Evolutionary conservation across 1,140 invertebrate genomes (phyloP).

Genomic region (Drosophila insularis): DNA sequence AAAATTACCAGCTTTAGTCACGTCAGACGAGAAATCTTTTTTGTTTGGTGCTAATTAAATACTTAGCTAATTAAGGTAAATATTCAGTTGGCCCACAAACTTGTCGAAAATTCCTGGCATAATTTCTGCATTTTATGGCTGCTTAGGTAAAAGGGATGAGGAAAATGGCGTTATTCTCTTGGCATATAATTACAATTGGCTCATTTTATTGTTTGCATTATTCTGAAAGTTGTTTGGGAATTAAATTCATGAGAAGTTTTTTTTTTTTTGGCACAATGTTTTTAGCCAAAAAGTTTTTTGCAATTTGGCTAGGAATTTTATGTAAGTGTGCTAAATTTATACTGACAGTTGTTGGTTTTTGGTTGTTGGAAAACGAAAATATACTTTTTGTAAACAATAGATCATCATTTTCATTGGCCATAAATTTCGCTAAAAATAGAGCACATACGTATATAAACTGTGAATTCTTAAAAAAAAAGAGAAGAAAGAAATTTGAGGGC

Average conservation of each 20-base stretch:
- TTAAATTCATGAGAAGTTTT: constrained; percentile 20
- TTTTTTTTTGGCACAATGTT: constrained; percentile 45
- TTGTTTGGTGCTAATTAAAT: constrained; percentile 41
- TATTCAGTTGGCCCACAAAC: constrained; percentile 11
- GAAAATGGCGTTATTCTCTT: constrained; percentile 42
- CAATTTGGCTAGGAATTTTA: constrained; percentile 52
- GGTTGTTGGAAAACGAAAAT: neutral
- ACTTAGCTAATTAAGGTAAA: constrained; percentile 38
- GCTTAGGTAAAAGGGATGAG: neutral
- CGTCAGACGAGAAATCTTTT: constrained; percentile 5
- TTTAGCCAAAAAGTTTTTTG: constrained; percentile 59
- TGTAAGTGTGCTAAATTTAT: constrained; percentile 54
- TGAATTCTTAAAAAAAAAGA: constrained; percentile 50
- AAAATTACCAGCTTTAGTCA: neutral
- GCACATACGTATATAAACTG: constrained; percentile 6
- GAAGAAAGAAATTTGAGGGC: constrained; percentile 20
- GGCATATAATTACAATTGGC: constrained; percentile 70
- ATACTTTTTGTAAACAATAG: constrained; percentile 44
- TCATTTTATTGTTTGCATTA: constrained; percentile 71
- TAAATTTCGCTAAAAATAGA: constrained; percentile 48
- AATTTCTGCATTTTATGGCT: constrained; percentile 43
- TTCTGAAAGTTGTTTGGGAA: constrained; percentile 48
- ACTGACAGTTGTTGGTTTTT: constrained; percentile 48
- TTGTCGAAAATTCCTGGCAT: constrained; percentile 27
- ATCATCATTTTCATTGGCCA: constrained; percentile 68